Base-by-base conservation (phyloP, 2,888 invertebrate genomes). In the Urechis unicinctus region DNA sequence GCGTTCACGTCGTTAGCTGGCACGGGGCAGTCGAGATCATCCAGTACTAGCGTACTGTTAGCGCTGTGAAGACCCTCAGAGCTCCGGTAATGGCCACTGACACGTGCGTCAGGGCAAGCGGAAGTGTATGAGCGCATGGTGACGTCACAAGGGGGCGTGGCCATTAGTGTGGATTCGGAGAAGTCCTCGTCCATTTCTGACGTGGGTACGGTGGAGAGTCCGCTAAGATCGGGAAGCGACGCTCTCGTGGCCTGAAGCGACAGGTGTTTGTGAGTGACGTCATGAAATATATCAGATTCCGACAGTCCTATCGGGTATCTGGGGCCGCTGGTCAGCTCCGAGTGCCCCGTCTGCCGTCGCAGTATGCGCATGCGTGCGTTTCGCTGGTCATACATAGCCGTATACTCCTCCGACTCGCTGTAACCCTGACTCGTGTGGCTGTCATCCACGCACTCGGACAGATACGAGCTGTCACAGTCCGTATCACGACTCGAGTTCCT, bases 381-480 rank as follows among this genome's bases (percentile, higher is more conserved):
- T n/a, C 57, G 52, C 24, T 55, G n/a, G 43, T 61, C 61, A 42
- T 61, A 61, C n/a, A 53, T 59, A 21, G 59, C 59, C 3, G 55
- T 55, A 48, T 55, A 57, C 29, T 58, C 52, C 5, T 56, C 52
- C n/a, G 21, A 22, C 17, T 44, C 45, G 9, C 41, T 52, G 21
- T 42, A 30, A 13, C 47, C 53, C 2, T 45, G 25, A 26, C 47
- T 45, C 28, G 41, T 45, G 42, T 49, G 41, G 30, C 17, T 26
- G 48, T 60, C 61, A 30, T 61, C 59, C 2, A 56, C 47, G 24
- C 58, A 60, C 48, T 61, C 61, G n/a, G 60, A 60, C 41, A 61
- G 50, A 36, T 61, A 61, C 22, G 61, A 61, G 48, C 61, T 61
- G 48, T 61, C 61, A 51, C 57, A 60, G 54, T 61, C 61, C 13